A percentile compares a stretch with the other conserved stretches of the same genome.
Conservation (phyloP, 2,888 invertebrate genomes). For the Agrotis clavis region DNA sequence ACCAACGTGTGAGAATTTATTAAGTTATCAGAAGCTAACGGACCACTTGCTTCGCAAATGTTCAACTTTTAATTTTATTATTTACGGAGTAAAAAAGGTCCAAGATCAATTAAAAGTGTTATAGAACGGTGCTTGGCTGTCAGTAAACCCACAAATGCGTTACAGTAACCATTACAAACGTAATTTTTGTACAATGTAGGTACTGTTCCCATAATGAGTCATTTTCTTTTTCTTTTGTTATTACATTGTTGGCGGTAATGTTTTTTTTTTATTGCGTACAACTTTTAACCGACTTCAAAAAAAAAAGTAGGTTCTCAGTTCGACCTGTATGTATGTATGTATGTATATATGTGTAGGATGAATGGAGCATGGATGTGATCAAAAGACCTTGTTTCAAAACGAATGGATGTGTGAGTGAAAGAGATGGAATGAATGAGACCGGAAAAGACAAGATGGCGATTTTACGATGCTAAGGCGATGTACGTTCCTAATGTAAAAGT, state of each 20-base stretch:
- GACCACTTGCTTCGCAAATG: constrained; percentile 10
- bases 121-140: constrained; percentile 41
- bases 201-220: neutral
- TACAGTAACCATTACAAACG: constrained; percentile 15
- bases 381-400: too few relatives aligned
- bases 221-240: neutral
- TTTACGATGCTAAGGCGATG: too few relatives aligned
- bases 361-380: too few relatives aligned
- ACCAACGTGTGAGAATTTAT: constrained; percentile 29
- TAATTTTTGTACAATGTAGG: constrained; percentile 1
- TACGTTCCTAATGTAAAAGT: too few relatives aligned
- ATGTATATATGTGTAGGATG: too few relatives aligned
- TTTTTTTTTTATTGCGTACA: neutral
- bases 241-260: neutral
- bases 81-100: constrained; percentile 7
- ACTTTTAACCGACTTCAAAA: too few relatives aligned
- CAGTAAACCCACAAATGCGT: constrained; percentile 30
- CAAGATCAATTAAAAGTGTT: constrained; percentile 35
- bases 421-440: too few relatives aligned
- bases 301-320: too few relatives aligned
- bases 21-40: constrained; percentile 35
- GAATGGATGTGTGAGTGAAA: too few relatives aligned
- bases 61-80: constrained; percentile 10
- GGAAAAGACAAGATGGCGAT: too few relatives aligned
- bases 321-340: too few relatives aligned